Evolutionary conservation across 2,888 invertebrate species (phyloP), one percentile per base, ranked within the genome.

Genomic region (Geophilus truncorum): DNA sequence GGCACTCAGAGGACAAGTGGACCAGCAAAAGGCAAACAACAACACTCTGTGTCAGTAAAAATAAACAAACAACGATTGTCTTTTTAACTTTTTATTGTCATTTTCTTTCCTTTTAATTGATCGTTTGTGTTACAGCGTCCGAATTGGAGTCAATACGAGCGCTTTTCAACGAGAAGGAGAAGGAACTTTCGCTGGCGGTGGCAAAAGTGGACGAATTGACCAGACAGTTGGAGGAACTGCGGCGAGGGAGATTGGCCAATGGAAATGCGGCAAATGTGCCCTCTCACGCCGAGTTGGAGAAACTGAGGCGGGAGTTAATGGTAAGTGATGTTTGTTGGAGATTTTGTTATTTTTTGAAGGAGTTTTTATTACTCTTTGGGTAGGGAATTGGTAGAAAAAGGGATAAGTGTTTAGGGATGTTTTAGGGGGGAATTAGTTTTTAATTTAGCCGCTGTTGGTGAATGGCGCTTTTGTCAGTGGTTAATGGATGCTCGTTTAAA

Each of bases 151-250:
- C 96, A 84, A 97, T 97, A 87, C 92, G 96, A 85, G 94, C 96
- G 83, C 90, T 97, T 82, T 98, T 97, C 91, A 96, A 95, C 90
- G 97, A 97, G 87, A 98, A 98, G 87, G 98, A 98, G 87, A 97
- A 97, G 88, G 97, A 98, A 89, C 89, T 98, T 82, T 94, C 96
- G 81, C 89, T 96, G 90, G 98, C 98, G n/a, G 97, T 98, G 86
- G 94, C 95, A 85, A 96, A 97, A 89, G 98, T 98, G 86, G 97
- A 98, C 86, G 96, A 97, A 88, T 90, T 98, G 86, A 97, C 96
- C 83, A 89, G 94, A 85, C 97, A 98, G 89, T 90, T 98, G 84
- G 98, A 98, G 87, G 96, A 97, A 86, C 89, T 98, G 84, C 86
- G 89, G 81, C 90, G 94, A 82, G 90, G 90, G 62, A 84, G 88